phyloP scores from a whole-genome alignment of 1,140 invertebrate species.

The Diachasmimorpha longicaudata region DNA sequence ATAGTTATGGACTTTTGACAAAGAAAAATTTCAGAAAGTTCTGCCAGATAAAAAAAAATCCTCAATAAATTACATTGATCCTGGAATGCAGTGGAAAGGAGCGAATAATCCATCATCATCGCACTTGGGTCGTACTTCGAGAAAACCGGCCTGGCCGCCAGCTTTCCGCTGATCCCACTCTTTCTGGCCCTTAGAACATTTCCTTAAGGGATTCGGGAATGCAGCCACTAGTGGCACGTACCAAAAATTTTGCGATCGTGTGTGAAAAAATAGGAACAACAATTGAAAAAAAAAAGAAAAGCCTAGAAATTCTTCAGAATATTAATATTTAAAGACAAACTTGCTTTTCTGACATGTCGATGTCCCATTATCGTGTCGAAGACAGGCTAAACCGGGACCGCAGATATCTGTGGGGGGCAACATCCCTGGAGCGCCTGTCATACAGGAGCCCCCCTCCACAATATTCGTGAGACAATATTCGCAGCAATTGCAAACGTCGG shows the following conservation, averaged over 20 bases:
- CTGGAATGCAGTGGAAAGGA: constrained; percentile 64
- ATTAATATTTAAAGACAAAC: no score
- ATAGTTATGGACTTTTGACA: background rate
- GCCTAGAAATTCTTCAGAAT: background rate
- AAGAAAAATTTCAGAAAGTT: no score
- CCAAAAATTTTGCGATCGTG: background rate
- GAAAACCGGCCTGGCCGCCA: constrained; percentile 47
- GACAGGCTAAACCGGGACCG: constrained; percentile 54
- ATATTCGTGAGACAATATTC: constrained; percentile 63
- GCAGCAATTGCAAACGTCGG: constrained; percentile 67
- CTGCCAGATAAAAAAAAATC: background rate
- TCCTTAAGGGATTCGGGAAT: constrained; percentile 55
- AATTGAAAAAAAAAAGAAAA: background rate
- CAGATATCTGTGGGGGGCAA: constrained; percentile 47
- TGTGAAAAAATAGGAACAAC: no score
- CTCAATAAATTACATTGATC: constrained; percentile 62
- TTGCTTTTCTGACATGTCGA: constrained; percentile 37
- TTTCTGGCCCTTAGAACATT: constrained; percentile 57
- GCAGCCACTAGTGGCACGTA: background rate
- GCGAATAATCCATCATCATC: constrained; percentile 64
- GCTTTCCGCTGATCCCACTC: constrained; percentile 52
- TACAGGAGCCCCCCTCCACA: constrained; percentile 46
- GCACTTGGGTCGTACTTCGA: constrained; percentile 62
- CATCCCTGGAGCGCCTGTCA: constrained; percentile 45
- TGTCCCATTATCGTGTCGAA: background rate